Base-by-base conservation (phyloP, 2,113 vertebrate genomes). In the Thymallus thymallus region DNA sequence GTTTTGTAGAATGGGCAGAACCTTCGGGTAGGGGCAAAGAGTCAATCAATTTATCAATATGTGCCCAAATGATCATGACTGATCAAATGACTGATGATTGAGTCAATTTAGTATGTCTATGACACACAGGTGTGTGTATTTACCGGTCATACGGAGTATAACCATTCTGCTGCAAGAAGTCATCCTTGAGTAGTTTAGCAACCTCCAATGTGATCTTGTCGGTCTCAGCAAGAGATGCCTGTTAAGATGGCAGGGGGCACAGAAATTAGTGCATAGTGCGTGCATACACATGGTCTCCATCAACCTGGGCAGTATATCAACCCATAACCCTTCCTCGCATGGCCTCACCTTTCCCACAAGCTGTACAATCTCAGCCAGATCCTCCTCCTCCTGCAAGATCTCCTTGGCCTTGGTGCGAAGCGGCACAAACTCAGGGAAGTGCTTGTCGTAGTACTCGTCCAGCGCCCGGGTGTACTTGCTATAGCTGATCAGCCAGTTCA, bases 1-100 rank as follows among this genome's bases (percentile, higher is more conserved):
- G 97, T 99, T 89, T 99, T 99, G 84, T 99, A 99, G 89, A 99
- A 99, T 1, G 97, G 97, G 82, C 97, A 99, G 90, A 98, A 99
- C 89, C 97, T 99, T 87, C n/a, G 48, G 14, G 46, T 1, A 1
- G 7, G 9, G 77, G 29, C 6, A 26, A 23, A 14, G 16, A 6
- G 4, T 29, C 20, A 45, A 62, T 12, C n/a, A 30, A 48, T 4
- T 29, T 32, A 1, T 20, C 16, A 20, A 18, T 23, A 13, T 56
- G 6, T 68, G 29, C 26, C n/a, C n/a, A n/a, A n/a, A n/a, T n/a
- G n/a, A n/a, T n/a, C n/a, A n/a, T n/a, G n/a, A n/a, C n/a, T n/a
- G n/a, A n/a, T n/a, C n/a, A n/a, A 35, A 66, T 35, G 5, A 66
- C 7, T 0, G 29, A 20, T 20, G 2, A 65, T 16, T 6, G 32